Evolutionary conservation across 2,888 invertebrate genomes (phyloP), one percentile per base, ranked within the genome.

Genomic region (Dryomyza anilis): DNA sequence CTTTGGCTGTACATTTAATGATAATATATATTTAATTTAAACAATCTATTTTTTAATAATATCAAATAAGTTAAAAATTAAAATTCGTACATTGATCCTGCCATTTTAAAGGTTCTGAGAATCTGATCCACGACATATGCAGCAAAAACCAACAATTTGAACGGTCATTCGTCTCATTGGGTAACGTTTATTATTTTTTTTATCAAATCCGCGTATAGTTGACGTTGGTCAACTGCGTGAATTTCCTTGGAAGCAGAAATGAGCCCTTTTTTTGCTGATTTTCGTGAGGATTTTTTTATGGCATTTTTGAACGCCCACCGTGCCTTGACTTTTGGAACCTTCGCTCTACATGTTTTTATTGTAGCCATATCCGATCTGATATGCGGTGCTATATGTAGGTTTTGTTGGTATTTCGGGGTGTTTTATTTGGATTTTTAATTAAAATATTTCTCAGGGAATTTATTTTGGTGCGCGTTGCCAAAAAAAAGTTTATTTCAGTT

Each of bases 401-500:
- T 63, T 67, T 59, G 50, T 67, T 69, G 65, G n/a, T n/a, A n/a
- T n/a, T n/a, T n/a, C n/a, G n/a, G n/a, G 48, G 55, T 65, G 56
- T 61, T 71, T 69, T 10, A 69, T 69, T 68, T 36, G 66, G 65
- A 70, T 69, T 71, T 71, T 72, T 72, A 72, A 72, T 72, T 72
- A 72, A 72, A 72, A 72, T 72, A 72, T 70, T 72, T 72, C 72
- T 70, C 72, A 72, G 69, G 69, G 68, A 48, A 45, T 19, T 27
- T 36, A 56, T 36, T 56, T 36, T 33, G 21, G n/a, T 27, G 25
- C 21, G 29, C 29, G 43, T 43, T 29, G 48, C n/a, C 16, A n/a
- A n/a, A 39, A 21, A 60, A 48, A 48, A 60, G 30, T 48, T 16
- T 5, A 33, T 50, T 43, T 16, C 1, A 2, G n/a, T 43, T 43